A percentile compares a stretch with the other conserved stretches of the same genome.
Conservation (phyloP, 2,888 invertebrate genomes). For the Blastobasis adustella region DNA sequence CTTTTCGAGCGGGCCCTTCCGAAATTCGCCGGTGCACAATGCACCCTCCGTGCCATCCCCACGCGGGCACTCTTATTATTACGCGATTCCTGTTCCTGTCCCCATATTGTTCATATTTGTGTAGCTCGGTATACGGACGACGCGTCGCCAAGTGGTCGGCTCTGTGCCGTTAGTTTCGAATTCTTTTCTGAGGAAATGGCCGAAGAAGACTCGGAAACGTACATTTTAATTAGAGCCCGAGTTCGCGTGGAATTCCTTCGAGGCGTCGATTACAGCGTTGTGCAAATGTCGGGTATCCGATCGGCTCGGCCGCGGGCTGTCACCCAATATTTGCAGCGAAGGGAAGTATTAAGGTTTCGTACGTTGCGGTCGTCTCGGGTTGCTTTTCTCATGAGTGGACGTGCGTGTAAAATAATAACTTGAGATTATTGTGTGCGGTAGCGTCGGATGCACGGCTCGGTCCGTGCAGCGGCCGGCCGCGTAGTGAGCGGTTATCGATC, state of each 20-base stretch:
- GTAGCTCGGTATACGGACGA: slow-evolving; percentile 60
- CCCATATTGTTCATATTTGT: slow-evolving; percentile 71
- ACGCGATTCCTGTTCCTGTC: slow-evolving; percentile 67
- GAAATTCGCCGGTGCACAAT: slow-evolving; percentile 73
- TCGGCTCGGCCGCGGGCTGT: slow-evolving; percentile 55
- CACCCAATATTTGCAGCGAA: slow-evolving; percentile 72
- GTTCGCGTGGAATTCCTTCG: slow-evolving; percentile 3
- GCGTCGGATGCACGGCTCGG: slow-evolving; percentile 33
- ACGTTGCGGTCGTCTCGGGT: slow-evolving; percentile 72
- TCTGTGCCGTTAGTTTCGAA: slow-evolving; percentile 31
- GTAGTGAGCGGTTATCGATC: slow-evolving; percentile 62
- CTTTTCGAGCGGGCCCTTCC: slow-evolving; percentile 67
- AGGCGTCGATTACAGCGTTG: slow-evolving; percentile 23
- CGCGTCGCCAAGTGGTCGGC: slow-evolving; percentile 48
- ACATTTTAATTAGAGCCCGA: no score
- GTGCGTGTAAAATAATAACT: slow-evolving; percentile 73
- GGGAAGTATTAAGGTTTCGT: slow-evolving; percentile 75
- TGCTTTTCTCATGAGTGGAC: slow-evolving; percentile 75
- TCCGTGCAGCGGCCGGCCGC: slow-evolving; percentile 40
- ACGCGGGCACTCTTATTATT: slow-evolving; percentile 72
- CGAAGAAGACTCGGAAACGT: no score
- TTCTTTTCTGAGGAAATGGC: slow-evolving; percentile 3
- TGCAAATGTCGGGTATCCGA: slow-evolving; percentile 50
- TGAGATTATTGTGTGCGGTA: slow-evolving; percentile 66
- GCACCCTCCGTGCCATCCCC: slow-evolving; percentile 74